phyloP scores from a whole-genome alignment of 2,888 invertebrate species.

The Sarcophaga subvicina region DNA sequence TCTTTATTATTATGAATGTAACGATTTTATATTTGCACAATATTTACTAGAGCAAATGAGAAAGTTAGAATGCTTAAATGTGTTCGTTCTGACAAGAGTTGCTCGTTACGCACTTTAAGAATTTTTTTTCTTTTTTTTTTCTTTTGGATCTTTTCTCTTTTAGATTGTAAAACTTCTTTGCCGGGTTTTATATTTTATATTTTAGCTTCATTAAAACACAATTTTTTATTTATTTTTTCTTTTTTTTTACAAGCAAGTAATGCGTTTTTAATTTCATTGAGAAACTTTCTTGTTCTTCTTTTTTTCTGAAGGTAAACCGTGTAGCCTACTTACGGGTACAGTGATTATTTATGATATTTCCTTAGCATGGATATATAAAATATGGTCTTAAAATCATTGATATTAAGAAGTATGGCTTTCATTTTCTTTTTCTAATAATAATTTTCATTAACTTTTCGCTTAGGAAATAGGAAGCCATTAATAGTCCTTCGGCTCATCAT shows the following conservation, averaged over 20 bases:
- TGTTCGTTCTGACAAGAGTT: neutral
- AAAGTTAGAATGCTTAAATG: too few species aligned
- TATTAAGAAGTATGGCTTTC: slow-evolving; percentile 11
- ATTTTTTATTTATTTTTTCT: slow-evolving; percentile 2
- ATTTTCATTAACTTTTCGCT: slow-evolving; percentile 43
- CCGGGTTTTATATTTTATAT: neutral
- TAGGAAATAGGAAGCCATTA: neutral
- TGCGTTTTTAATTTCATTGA: slow-evolving; percentile 60
- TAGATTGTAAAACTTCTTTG: neutral
- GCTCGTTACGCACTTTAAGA: neutral
- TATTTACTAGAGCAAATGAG: neutral
- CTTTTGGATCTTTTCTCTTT: neutral
- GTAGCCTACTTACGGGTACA: neutral
- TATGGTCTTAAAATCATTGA: neutral
- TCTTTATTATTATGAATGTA: slow-evolving; percentile 11
- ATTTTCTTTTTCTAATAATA: slow-evolving; percentile 4
- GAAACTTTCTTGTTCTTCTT: slow-evolving; percentile 26
- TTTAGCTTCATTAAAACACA: slow-evolving; percentile 24
- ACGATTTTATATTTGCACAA: slow-evolving; percentile 12
- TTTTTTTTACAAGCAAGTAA: slow-evolving; percentile 10
- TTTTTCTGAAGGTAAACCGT: neutral
- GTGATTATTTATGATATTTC: neutral
- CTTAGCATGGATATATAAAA: too few species aligned
- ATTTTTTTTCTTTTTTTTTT: neutral
- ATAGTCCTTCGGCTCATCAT: neutral